phyloP scores from a whole-genome alignment of 2,888 invertebrate genomes.

The Cylindroiulus punctatus region DNA sequence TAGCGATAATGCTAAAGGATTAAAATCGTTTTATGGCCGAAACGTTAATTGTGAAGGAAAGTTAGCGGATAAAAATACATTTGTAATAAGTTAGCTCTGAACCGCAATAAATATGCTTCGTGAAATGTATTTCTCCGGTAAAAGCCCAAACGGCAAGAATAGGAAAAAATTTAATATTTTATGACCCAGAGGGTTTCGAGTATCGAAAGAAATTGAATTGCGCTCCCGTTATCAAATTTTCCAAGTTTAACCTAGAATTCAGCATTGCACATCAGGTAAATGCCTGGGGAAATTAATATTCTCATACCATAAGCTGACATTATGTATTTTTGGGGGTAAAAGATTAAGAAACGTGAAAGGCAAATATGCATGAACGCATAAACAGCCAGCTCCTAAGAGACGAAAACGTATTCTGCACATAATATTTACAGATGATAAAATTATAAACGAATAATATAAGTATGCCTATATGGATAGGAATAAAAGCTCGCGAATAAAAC shows the following conservation, averaged over 20 bases:
- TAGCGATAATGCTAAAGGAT: neutral
- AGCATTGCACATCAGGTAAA: constrained; percentile 29
- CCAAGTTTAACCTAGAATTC: constrained; percentile 34
- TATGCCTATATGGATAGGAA: neutral
- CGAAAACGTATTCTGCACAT: neutral
- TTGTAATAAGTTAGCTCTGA: neutral
- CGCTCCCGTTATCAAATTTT: constrained; percentile 34
- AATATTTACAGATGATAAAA: constrained; percentile 17
- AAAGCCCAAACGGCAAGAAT: neutral
- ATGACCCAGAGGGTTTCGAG: constrained; percentile 27
- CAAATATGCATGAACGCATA: constrained; percentile 12
- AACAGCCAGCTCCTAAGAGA: constrained; percentile 16
- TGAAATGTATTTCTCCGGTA: neutral
- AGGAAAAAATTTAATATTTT: constrained; percentile 33
- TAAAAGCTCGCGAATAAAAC: neutral
- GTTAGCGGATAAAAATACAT: neutral
- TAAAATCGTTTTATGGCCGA: neutral
- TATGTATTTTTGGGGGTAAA: constrained; percentile 38
- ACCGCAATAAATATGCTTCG: neutral
- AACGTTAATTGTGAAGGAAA: constrained; percentile 5
- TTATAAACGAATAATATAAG: constrained; percentile 42
- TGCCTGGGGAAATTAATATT: constrained; percentile 36
- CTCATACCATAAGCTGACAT: constrained; percentile 42
- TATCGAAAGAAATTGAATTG: constrained; percentile 38
- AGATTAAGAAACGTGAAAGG: constrained; percentile 32